Base-by-base conservation (phyloP, 2,113 vertebrate species). In the Myrmecophaga tridactyla region DNA sequence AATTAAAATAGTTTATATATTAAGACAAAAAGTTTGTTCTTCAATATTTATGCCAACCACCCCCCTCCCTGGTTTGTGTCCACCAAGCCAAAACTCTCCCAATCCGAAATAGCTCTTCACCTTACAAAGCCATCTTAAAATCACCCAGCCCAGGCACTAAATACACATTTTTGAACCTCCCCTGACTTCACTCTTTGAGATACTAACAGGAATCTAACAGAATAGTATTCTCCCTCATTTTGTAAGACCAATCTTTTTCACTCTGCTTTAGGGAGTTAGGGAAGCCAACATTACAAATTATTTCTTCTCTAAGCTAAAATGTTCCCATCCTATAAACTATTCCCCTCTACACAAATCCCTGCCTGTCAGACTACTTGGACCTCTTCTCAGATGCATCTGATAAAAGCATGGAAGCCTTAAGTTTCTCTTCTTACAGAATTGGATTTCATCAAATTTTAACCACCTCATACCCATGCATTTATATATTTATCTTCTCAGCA, bases 41-140 rank as follows among this genome's bases (percentile, higher is more conserved):
- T 10, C 3, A 34, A 41, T 51, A n/a, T n/a, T n/a, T n/a, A n/a
- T n/a, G n/a, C n/a, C n/a, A 48, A 8, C 43, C n/a, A n/a, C n/a
- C n/a, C n/a, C 7, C 4, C 1, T 60, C 14, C 21, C 92, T 23
- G 51, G 9, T 15, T 46, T 18, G 5, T 2, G 18, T 0, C 8
- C 25, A 43, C 4, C 21, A 29, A 51, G 69, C 12, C 31, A 81
- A 73, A 73, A 13, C 9, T 75, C 20, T 39, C 5, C 1, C 23
- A 27, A 2, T 31, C 21, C 31, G 58, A 63, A 29, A 0, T 8
- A 31, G 3, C 4, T 58, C 4, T 12, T 56, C 17, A 34, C 7
- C 36, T 65, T 63, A 6, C 18, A 58, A 72, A 39, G 17, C 14
- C 18, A 4, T 46, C 21, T 56, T 23, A 86, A 63, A 96, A 60